phyloP scores from a whole-genome alignment of 2,797 vertebrate genomes.

The Takifugu ocellatus region DNA sequence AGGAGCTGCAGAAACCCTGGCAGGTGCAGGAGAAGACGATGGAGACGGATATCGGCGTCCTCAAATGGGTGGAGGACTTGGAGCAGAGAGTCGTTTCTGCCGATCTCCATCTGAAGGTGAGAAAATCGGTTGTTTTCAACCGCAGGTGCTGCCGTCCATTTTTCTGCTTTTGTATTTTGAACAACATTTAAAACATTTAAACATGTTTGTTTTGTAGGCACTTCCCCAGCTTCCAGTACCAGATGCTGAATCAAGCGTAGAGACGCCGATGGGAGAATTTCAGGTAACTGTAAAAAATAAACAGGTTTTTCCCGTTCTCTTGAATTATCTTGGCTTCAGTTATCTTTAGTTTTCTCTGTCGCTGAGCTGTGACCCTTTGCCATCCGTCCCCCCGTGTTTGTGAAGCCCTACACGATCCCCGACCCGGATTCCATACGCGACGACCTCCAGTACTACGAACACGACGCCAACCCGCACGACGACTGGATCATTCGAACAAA shows the following conservation, averaged over 20 bases:
- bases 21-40: slow-evolving; percentile 81
- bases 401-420: slow-evolving; percentile 86
- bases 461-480: slow-evolving; percentile 81
- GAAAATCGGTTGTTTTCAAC: not conserved
- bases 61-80: slow-evolving; percentile 93
- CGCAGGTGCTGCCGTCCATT: too few species aligned
- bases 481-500: slow-evolving; percentile 87
- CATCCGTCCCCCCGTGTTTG: fast-evolving
- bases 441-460: slow-evolving; percentile 90
- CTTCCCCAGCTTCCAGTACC: slow-evolving; percentile 57
- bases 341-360: not conserved
- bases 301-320: not conserved
- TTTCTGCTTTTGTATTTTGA: too few species aligned
- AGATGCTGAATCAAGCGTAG: slow-evolving; percentile 60
- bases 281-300: slow-evolving; percentile 58
- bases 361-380: not conserved
- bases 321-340: not conserved
- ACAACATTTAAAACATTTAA: too few species aligned
- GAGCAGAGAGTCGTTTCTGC: slow-evolving; percentile 87
- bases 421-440: slow-evolving; percentile 85
- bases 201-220: slow-evolving; percentile 44
- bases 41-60: slow-evolving; percentile 80
- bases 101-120: slow-evolving; percentile 90
- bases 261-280: slow-evolving; percentile 65
- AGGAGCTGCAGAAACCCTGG: slow-evolving; percentile 80